Evolutionary conservation across 2,888 invertebrate genomes (phyloP).

Genomic region (Drosophila ustulata): DNA sequence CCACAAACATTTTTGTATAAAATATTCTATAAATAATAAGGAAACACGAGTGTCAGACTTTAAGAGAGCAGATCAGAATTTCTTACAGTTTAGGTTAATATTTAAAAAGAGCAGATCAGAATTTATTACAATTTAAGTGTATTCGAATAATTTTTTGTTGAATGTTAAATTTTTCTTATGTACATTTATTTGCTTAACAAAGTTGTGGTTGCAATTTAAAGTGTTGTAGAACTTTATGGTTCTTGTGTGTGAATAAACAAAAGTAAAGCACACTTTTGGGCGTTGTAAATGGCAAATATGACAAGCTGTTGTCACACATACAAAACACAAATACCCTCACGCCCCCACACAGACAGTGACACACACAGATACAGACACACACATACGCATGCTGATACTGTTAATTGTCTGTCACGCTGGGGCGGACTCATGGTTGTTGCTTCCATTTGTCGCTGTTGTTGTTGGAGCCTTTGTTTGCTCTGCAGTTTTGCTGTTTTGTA

Average conservation of each 20-base stretch:
- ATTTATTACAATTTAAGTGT: no score
- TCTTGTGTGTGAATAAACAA: constrained; percentile 30
- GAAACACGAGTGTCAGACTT: background rate
- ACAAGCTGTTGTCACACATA: constrained; percentile 58
- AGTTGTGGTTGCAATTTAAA: constrained; percentile 8
- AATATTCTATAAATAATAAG: background rate
- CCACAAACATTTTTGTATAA: background rate
- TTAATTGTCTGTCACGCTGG: constrained; percentile 37
- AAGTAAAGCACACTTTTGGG: constrained; percentile 49
- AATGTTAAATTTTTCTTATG: background rate
- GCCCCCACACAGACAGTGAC: constrained; percentile 2
- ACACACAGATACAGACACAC: constrained; percentile 7
- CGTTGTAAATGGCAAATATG: constrained; percentile 37
- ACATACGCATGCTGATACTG: constrained; percentile 19
- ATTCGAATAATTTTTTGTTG: background rate
- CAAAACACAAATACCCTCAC: background rate
- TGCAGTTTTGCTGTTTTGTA: constrained; percentile 63
- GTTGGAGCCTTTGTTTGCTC: constrained; percentile 47
- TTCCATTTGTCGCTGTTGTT: constrained; percentile 15
- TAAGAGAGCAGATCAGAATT: background rate
- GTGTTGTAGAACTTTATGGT: constrained; percentile 8
- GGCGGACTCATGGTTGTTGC: constrained; percentile 20
- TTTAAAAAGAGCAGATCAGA: background rate
- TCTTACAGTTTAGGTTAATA: background rate
- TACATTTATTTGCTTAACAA: background rate